Evolutionary conservation across 2,113 vertebrate genomes (phyloP).

Genomic region (Mellivora capensis): DNA sequence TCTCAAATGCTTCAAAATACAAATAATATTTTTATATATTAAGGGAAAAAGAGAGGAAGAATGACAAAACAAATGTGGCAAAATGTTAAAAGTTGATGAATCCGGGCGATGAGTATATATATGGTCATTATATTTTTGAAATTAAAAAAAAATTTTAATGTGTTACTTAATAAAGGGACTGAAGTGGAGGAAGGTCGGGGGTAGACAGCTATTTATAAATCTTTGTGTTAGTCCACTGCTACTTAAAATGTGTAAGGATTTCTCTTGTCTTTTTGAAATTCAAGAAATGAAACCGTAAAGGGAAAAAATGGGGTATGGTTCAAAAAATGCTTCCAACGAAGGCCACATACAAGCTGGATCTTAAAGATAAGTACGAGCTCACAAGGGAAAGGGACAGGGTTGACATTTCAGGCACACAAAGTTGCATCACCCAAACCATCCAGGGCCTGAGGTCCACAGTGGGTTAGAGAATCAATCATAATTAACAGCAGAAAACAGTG

Average conservation of each 20-base stretch:
- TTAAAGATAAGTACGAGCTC: neutral
- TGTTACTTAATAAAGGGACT: neutral
- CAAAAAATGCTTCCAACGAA: neutral
- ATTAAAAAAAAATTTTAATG: neutral
- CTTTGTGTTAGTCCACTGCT: neutral
- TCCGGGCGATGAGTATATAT: neutral
- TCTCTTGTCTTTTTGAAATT: neutral
- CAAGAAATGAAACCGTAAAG: neutral
- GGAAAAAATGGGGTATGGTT: neutral
- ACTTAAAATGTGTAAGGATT: neutral
- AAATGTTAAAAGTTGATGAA: neutral
- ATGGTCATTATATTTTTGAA: neutral
- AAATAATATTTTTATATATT: neutral
- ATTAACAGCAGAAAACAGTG: neutral
- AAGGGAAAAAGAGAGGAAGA: neutral
- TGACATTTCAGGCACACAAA: neutral
- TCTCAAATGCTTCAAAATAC: slow-evolving; percentile 22
- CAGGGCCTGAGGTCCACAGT: neutral
- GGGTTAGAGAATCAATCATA: neutral
- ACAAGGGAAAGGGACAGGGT: neutral
- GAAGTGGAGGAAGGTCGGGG: neutral
- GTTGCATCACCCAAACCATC: neutral
- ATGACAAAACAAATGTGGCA: neutral
- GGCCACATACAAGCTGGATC: neutral
- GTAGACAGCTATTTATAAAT: neutral